A percentile compares a stretch with the other conserved stretches of the same genome.
Evolutionary conservation across 1,140 invertebrate species (phyloP).

Genomic region (Heliconius himera): DNA sequence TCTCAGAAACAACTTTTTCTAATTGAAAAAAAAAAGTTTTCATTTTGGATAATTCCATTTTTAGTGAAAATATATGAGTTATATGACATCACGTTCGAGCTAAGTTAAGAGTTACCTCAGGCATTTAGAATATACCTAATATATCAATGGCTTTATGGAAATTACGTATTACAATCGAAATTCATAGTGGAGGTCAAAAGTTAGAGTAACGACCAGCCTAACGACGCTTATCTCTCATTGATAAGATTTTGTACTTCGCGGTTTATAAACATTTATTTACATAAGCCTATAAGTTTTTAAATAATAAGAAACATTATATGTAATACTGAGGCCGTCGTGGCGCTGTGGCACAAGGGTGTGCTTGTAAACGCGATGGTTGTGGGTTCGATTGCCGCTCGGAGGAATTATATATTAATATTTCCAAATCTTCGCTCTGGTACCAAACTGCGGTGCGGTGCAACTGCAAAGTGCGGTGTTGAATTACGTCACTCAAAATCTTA

Average conservation of each 20-base stretch:
- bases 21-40: no score
- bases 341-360: neutral
- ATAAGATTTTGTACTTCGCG: slow-evolving; percentile 27
- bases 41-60: no score
- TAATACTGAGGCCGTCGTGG: neutral
- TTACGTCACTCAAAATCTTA: no score
- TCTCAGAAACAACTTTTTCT: no score
- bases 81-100: no score
- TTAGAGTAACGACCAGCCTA: slow-evolving; percentile 25
- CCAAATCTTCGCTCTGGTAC: neutral
- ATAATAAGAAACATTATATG: neutral
- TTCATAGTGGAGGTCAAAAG: slow-evolving; percentile 21
- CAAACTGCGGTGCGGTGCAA: no score
- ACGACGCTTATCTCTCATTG: slow-evolving; percentile 25
- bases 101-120: no score
- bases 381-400: neutral
- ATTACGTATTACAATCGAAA: neutral
- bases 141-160: neutral
- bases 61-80: no score
- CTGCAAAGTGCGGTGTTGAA: neutral
- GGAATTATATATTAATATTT: neutral
- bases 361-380: no score
- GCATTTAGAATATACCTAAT: no score
- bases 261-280: neutral
- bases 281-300: slow-evolving; percentile 4